Evolutionary conservation across 2,113 vertebrate genomes (phyloP).

Genomic region (Hepsetus odoe): DNA sequence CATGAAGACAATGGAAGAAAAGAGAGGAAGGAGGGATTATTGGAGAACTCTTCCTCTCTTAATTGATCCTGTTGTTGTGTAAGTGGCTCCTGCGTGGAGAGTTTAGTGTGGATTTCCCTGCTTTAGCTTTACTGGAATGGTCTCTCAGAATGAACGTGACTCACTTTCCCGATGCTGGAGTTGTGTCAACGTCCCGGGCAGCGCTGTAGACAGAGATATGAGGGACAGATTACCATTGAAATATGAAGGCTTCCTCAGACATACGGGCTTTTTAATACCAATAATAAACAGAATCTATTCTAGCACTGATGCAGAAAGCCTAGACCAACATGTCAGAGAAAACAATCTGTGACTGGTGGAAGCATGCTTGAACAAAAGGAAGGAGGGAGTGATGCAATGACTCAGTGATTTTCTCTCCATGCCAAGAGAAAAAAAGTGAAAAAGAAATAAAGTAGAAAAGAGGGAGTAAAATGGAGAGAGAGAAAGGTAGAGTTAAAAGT

Average conservation of each 20-base stretch:
- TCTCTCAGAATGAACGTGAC: background rate
- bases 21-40: conserved; percentile 26
- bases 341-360: background rate
- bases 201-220: background rate
- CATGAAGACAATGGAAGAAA: background rate
- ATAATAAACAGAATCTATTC: conserved; percentile 13
- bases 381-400: background rate
- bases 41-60: conserved; percentile 17
- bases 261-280: conserved; percentile 16
- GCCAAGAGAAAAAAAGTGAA: no score
- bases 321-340: background rate
- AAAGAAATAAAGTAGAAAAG: background rate
- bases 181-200: background rate
- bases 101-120: background rate
- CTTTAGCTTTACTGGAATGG: no score
- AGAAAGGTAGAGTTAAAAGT: conserved; percentile 11
- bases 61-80: background rate
- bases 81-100: background rate
- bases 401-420: no score
- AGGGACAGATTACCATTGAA: background rate
- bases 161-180: background rate
- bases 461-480: background rate
- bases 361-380: background rate
- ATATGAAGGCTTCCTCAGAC: background rate
- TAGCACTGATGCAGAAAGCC: background rate